Evolutionary conservation across 2,113 vertebrate species (phyloP), one percentile per base, ranked within the genome.

Genomic region (Taxidea taxus): DNA sequence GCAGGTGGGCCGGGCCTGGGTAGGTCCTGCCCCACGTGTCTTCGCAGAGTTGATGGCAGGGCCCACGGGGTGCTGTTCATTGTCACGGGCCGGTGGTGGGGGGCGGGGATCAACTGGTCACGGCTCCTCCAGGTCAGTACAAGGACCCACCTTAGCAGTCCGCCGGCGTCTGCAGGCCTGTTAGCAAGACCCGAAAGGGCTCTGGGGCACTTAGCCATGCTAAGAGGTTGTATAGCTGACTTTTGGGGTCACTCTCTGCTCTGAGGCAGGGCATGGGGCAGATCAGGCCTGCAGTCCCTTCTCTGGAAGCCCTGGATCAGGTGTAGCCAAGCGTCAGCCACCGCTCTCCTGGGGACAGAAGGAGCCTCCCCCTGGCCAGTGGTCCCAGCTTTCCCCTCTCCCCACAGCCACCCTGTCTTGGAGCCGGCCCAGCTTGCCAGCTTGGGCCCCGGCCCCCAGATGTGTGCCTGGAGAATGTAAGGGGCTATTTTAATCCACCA

Each of bases 311-410:
- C 87, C 2, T 11, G 4, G 13, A 10, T 87, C 31, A 0, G 75
- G 27, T 15, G 6, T 16, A 85, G n/a, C 23, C 72, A 64, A 11
- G 21, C 47, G 29, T 68, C 16, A 9, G 10, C 42, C 7, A 5
- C 15, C n/a, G 7, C 51, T 5, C 4, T 34, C 47, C 4, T 27
- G 0, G 3, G 74, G 54, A 23, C 15, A 3, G 78, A 51, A 21
- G 2, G 23, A n/a, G 56, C 14, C 3, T 20, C 78, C 34, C 2
- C 34, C 23, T 3, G 0, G 39, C 39, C n/a, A 0, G 0, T 18
- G 6, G n/a, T 7, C 60, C 14, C 2, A 0, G 12, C 60, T 11
- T 25, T 14, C 14, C 68, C 3, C 5, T 42, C 13, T 23, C 34
- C 56, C 6, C 20, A 4, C 6, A 23, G 85, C 27, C 12, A n/a